phyloP scores from a whole-genome alignment of 2,113 vertebrate species.

The Hippopotamus amphibius region DNA sequence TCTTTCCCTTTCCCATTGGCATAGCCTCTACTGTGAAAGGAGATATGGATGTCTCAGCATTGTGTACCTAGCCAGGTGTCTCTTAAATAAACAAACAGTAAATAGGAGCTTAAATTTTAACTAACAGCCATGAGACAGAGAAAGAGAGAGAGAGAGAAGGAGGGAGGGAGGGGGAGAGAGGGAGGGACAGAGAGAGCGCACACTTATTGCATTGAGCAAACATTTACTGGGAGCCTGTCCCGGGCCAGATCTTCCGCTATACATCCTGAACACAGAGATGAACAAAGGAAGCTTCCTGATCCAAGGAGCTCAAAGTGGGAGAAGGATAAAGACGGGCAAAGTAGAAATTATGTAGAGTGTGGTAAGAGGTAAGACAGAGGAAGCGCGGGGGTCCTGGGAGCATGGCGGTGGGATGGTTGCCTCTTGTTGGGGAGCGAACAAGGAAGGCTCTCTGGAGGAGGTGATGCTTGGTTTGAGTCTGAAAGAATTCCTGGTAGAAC shows the following conservation, averaged over 20 bases:
- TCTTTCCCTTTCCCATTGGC: not conserved
- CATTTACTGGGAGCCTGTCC: not conserved
- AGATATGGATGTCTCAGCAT: not conserved
- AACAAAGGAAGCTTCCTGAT: not conserved
- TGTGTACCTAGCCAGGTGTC: not conserved
- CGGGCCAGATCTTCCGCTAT: not conserved
- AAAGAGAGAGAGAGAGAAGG: too few relatives aligned
- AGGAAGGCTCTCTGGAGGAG: not conserved
- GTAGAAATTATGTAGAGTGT: not conserved
- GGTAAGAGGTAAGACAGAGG: not conserved
- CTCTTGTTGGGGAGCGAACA: not conserved
- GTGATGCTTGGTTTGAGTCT: not conserved
- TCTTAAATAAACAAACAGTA: conserved; percentile 23
- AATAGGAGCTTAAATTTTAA: conserved; percentile 44
- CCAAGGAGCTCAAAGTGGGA: not conserved
- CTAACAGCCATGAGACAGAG: not conserved
- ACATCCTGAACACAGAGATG: not conserved
- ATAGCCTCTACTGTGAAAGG: not conserved
- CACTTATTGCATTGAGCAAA: not conserved
- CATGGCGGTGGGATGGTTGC: not conserved
- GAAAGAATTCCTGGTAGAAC: not conserved
- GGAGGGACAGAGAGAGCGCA: not conserved
- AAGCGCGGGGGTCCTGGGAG: not conserved
- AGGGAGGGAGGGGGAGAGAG: not conserved
- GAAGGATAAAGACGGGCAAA: not conserved